phyloP scores from a whole-genome alignment of 2,113 vertebrate species.

The Acanthochromis polyacanthus region DNA sequence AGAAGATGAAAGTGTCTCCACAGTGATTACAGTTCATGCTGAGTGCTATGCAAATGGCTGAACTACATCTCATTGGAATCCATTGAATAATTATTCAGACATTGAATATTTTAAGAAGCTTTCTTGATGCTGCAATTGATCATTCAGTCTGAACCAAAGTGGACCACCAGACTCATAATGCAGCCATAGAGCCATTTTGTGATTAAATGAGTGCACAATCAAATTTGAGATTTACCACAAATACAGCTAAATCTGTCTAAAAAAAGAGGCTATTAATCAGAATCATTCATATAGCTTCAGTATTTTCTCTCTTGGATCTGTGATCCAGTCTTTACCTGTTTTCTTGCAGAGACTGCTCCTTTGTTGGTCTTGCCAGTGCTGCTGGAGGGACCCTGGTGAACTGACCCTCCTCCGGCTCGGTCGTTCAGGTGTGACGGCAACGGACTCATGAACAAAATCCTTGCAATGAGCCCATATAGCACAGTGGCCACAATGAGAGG shows the following conservation, averaged over 20 bases:
- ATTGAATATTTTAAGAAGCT: too few species aligned
- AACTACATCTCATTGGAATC: neutral
- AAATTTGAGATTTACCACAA: too few species aligned
- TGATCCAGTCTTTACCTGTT: constrained; percentile 82
- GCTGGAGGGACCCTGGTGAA: constrained; percentile 75
- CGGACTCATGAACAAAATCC: constrained; percentile 86
- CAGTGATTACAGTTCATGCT: neutral
- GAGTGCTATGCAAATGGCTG: neutral
- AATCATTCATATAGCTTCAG: neutral
- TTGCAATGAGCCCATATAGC: constrained; percentile 87
- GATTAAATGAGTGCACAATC: too few species aligned
- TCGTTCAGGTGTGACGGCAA: constrained; percentile 75
- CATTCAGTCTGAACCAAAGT: too few species aligned
- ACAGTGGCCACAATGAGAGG: constrained; percentile 85
- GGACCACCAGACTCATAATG: too few species aligned
- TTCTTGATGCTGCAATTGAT: too few species aligned
- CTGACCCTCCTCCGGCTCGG: constrained; percentile 73
- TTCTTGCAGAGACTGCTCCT: constrained; percentile 82
- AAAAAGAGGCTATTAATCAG: neutral
- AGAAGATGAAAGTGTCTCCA: neutral
- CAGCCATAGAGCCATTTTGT: too few species aligned
- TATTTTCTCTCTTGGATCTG: neutral
- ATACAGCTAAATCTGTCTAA: too few species aligned
- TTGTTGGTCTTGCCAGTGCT: constrained; percentile 75
- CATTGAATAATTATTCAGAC: neutral